These are phyloP conservation scores for Cerastis leucographa DNA, from an alignment of 2,888 invertebrate genomes.

Conservation along the genomic window DNA sequence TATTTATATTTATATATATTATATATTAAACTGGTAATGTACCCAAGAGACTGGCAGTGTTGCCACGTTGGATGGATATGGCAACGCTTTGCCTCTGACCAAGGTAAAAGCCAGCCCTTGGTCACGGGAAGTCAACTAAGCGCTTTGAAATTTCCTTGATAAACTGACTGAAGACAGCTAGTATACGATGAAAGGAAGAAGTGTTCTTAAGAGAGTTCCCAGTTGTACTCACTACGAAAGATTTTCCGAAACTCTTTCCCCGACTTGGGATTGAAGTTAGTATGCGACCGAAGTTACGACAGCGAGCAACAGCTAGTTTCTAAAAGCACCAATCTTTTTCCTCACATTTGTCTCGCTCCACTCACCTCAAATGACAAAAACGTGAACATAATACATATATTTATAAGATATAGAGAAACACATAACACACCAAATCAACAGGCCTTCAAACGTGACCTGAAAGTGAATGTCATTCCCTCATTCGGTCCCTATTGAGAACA, in stretches of 20 bases:
- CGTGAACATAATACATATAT: constrained; percentile 48
- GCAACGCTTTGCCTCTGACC: no score
- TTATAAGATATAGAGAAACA: constrained; percentile 46
- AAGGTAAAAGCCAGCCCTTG: no score
- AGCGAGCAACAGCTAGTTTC: constrained; percentile 16
- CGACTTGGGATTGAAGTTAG: constrained; percentile 30
- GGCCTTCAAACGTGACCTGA: constrained; percentile 62
- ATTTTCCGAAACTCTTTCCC: constrained; percentile 11
- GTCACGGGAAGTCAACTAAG: no score
- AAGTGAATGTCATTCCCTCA: constrained; percentile 52
- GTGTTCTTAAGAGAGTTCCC: constrained; percentile 24
- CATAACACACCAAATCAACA: constrained; percentile 67
- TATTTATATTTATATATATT: no score
- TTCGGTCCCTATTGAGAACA: constrained; percentile 47
- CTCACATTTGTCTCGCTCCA: constrained; percentile 21
- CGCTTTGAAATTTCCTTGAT: no score
- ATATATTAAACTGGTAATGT: no score
- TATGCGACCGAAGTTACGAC: constrained; percentile 8
- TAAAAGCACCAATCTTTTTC: constrained; percentile 8
- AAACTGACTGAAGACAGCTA: background rate
- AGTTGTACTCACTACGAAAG: constrained; percentile 16
- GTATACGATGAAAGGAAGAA: constrained; percentile 8
- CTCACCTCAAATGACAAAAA: constrained; percentile 38
- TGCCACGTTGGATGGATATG: no score
- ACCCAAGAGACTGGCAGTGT: no score